Percentiles rank a stretch among this genome's conserved stretches.
Conservation (phyloP, 2,888 invertebrate genomes). For the Timandra comae region DNA sequence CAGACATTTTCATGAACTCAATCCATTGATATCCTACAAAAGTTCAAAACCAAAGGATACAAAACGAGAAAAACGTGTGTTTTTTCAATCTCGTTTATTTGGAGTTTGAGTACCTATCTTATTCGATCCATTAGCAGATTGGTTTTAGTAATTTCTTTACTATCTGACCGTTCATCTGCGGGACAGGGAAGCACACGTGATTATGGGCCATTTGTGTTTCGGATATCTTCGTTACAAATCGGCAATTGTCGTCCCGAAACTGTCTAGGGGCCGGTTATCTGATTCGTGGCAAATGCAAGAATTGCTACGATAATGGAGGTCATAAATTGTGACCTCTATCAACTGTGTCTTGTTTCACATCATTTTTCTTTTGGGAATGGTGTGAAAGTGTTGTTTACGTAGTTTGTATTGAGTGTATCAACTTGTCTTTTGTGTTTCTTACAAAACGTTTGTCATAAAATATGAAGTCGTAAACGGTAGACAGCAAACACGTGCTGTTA, state of each 20-base stretch:
- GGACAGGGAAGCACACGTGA: conserved; percentile 27
- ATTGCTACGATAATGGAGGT: conserved; percentile 43
- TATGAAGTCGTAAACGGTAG: too few relatives aligned
- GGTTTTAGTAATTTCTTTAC: conserved; percentile 22
- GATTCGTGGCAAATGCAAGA: conserved; percentile 47
- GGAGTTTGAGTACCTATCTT: not conserved
- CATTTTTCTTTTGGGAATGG: conserved; percentile 24
- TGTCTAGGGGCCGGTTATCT: conserved; percentile 29
- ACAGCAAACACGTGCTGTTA: too few relatives aligned
- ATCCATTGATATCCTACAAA: conserved; percentile 3
- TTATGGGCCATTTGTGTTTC: conserved; percentile 44
- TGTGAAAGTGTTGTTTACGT: conserved; percentile 5
- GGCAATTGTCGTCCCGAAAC: conserved; percentile 37
- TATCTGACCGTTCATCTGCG: conserved; percentile 19
- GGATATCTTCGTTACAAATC: conserved; percentile 43
- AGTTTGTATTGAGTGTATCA: not conserved
- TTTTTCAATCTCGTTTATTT: too few relatives aligned
- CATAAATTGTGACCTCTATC: conserved; percentile 48
- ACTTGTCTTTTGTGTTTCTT: conserved; percentile 1
- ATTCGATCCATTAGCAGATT: conserved; percentile 22
- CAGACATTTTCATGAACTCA: not conserved
- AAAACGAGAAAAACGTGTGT: too few relatives aligned
- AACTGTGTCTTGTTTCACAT: conserved; percentile 30
- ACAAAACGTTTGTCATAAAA: too few relatives aligned
- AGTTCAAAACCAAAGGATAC: too few relatives aligned